These are phyloP conservation scores for Cyclina sinensis DNA, from an alignment of 1,140 invertebrate genomes.

Conservation along the genomic window DNA sequence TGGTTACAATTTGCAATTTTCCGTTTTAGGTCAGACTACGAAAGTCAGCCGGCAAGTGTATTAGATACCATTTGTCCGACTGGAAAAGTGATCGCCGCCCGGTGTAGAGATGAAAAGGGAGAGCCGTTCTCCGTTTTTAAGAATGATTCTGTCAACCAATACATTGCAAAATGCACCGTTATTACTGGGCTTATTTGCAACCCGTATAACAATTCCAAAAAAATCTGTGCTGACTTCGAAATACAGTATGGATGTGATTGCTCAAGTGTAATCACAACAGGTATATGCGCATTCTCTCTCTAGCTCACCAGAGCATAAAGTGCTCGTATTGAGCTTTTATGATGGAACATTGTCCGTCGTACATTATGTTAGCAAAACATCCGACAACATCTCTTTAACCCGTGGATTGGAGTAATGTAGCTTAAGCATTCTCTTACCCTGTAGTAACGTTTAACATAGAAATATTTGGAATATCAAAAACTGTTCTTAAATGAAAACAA, in stretches of 20 bases:
- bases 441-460: no score
- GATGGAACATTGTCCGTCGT: no score
- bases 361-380: no score
- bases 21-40: neutral
- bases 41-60: neutral
- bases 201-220: neutral
- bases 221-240: neutral
- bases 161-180: conserved; percentile 12
- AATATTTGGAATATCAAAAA: no score
- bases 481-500: no score
- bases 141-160: conserved; percentile 3
- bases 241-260: conserved; percentile 39
- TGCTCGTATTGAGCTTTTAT: no score
- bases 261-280: neutral
- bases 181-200: conserved; percentile 7
- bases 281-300: no score
- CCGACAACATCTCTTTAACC: no score
- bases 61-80: neutral
- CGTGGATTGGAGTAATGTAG: no score
- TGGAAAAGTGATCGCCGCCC: neutral
- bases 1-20: no score
- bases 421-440: no score
- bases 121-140: neutral
- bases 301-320: no score
- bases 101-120: neutral